A percentile compares a stretch with the other conserved stretches of the same genome.
phyloP scores from a whole-genome alignment of 2,888 invertebrate species.

The Entomobrya proxima region DNA sequence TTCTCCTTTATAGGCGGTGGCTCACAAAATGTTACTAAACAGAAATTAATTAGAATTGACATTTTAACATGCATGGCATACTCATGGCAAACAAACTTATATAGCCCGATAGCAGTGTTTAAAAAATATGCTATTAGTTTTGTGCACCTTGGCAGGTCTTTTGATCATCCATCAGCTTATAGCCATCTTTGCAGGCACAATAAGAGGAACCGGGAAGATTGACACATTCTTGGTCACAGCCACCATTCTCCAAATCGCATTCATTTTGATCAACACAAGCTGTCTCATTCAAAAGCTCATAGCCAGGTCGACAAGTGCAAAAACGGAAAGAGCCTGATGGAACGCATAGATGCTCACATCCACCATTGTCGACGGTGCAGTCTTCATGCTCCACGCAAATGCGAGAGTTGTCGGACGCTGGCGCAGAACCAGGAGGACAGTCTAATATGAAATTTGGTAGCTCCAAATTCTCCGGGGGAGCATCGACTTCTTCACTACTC shows the following conservation, averaged over 20 bases:
- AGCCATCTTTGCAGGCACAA: slow-evolving; percentile 83
- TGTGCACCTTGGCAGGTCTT: slow-evolving; percentile 77
- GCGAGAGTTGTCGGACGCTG: slow-evolving; percentile 75
- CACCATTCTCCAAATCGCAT: slow-evolving; percentile 80
- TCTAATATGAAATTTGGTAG: slow-evolving; percentile 63
- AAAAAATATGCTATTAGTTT: background rate
- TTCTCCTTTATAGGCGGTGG: slow-evolving; percentile 70
- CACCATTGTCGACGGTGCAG: slow-evolving; percentile 79
- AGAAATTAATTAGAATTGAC: background rate
- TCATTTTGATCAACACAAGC: slow-evolving; percentile 82
- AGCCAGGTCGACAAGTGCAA: slow-evolving; percentile 79
- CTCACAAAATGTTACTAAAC: slow-evolving; percentile 73
- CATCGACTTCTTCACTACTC: slow-evolving; percentile 27
- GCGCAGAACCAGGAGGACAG: slow-evolving; percentile 78
- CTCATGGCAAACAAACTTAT: no score
- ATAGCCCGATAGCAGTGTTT: no score
- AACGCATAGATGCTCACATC: slow-evolving; percentile 81
- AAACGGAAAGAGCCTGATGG: slow-evolving; percentile 79
- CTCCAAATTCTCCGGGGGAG: slow-evolving; percentile 71
- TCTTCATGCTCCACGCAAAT: slow-evolving; percentile 76
- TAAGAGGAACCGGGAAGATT: slow-evolving; percentile 78
- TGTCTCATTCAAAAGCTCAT: slow-evolving; percentile 77
- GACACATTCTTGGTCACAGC: slow-evolving; percentile 81
- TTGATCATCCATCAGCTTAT: slow-evolving; percentile 78
- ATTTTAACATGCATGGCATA: background rate